Percentiles rank a stretch among this genome's conserved stretches.
Conservation (phyloP, 1,140 invertebrate genomes). For the Heterodera schachtii region DNA sequence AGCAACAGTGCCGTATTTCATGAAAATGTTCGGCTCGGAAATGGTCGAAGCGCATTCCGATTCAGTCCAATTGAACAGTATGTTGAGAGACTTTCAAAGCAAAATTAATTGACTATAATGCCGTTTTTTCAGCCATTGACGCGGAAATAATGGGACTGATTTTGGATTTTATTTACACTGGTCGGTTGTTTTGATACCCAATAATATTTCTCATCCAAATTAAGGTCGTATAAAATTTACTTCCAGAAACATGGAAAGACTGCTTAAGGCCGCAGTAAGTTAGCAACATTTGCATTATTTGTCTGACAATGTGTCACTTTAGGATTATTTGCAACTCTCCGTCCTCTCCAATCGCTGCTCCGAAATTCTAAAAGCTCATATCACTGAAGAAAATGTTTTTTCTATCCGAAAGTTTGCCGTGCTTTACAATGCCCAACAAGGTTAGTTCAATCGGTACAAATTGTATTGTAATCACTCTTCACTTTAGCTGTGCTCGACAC, state of each 20-base stretch:
- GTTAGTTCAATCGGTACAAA: not conserved
- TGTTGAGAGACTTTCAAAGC: not conserved
- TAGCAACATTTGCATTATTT: not conserved
- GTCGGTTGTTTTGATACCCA: conserved; percentile 66
- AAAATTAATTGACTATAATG: conserved; percentile 73
- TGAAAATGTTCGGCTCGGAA: conserved; percentile 87
- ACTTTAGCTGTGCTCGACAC: conserved; percentile 74
- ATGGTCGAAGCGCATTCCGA: conserved; percentile 83
- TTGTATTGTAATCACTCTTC: not conserved
- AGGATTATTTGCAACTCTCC: conserved; percentile 78
- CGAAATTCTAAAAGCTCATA: conserved; percentile 74
- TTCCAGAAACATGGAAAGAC: conserved; percentile 79
- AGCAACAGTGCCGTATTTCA: conserved; percentile 85
- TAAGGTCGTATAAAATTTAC: conserved; percentile 73
- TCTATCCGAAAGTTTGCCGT: conserved; percentile 82
- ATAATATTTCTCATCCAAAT: not conserved
- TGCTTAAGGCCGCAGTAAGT: conserved; percentile 79
- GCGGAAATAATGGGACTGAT: conserved; percentile 75
- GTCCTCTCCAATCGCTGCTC: conserved; percentile 83
- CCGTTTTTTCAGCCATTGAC: conserved; percentile 66
- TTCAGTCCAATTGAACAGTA: conserved; percentile 72
- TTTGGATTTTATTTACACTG: conserved; percentile 85
- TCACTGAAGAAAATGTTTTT: conserved; percentile 72
- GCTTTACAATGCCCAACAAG: conserved; percentile 75
- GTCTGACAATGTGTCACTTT: not conserved